Base-by-base conservation (phyloP, 2,797 vertebrate species). In the Enteromius paludinosus region DNA sequence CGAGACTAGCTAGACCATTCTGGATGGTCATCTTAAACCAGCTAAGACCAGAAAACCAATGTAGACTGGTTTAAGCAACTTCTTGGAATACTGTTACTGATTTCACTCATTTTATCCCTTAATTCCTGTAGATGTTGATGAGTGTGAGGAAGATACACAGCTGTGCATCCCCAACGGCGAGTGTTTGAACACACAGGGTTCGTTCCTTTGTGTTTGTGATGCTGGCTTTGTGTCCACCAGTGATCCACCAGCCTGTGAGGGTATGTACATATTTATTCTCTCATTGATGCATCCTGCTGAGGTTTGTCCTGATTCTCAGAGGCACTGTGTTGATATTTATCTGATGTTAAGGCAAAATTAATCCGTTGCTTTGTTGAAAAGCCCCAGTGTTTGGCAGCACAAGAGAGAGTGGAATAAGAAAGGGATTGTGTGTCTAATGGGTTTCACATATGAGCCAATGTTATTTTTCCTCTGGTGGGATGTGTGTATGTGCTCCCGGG, bases 151-250 rank as follows among this genome's bases (percentile, higher is more conserved):
- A 5, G 94, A 94, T 49, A 87, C 94, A 0, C 95, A 97, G 62
- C 92, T 96, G 61, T 98, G 96, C 20, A 92, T 90, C 25, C 94
- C 95, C 15, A 92, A 96, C 0, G 97, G 96, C 9, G 92, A 95
- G n/a, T 99, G 98, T 90, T 88, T 96, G 0, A 99, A 99, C 93
- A 96, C 95, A 0, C 94, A 95, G 0, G 97, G 97, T 1, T 97
- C 96, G 71, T 99, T 96, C 87, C 83, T 93, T 65, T 98, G 98
- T 84, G 84, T 95, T 65, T 99, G 98, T 56, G 95, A 97, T 43
- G 93, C 86, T 8, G 98, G 98, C 47, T 99, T 97, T 87, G 90
- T 93, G 0, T 85, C 93, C 85, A 95, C 94, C 85, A 78, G 91
- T 3, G 91, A 95, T 83, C 90, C 94, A 6, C 93, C 86, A 4